A percentile compares a stretch with the other conserved stretches of the same genome.
Conservation (phyloP, 2,888 invertebrate species). For the Byasa hedistus region DNA sequence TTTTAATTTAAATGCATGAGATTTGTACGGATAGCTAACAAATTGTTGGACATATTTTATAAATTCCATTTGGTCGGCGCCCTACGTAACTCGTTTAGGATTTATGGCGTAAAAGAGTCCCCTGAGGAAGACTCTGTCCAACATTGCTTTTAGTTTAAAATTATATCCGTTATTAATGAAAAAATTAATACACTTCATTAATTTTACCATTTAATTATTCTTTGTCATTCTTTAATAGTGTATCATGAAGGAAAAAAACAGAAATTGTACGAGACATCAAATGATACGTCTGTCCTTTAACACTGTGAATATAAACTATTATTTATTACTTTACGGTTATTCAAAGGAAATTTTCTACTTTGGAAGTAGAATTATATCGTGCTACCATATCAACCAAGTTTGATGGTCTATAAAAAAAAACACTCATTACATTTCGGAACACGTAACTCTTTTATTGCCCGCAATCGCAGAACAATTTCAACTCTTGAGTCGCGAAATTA, state of each 20-base stretch:
- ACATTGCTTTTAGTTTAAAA: too few species aligned
- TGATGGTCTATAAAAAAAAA: background rate
- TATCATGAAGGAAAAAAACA: too few species aligned
- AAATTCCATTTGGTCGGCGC: conserved; percentile 1
- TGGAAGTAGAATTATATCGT: background rate
- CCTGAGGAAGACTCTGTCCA: background rate
- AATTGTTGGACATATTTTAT: conserved; percentile 3
- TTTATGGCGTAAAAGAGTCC: background rate
- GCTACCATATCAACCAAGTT: background rate
- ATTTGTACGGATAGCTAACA: conserved; percentile 2
- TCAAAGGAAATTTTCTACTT: background rate
- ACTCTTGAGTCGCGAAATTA: conserved; percentile 16
- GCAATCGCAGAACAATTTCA: conserved; percentile 22
- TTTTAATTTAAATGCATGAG: conserved; percentile 6
- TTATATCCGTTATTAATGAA: too few species aligned
- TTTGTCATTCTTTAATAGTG: too few species aligned
- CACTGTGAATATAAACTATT: too few species aligned
- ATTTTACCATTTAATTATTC: too few species aligned
- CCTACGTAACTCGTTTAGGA: conserved; percentile 1
- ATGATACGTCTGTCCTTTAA: too few species aligned
- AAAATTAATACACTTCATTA: too few species aligned
- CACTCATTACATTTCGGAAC: conserved; percentile 9
- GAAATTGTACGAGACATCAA: too few species aligned
- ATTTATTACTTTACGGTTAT: too few species aligned
- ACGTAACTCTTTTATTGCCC: conserved; percentile 20